A percentile compares a stretch with the other conserved stretches of the same genome.
phyloP scores from a whole-genome alignment of 1,140 invertebrate genomes.

The Eurosta solidaginis region DNA sequence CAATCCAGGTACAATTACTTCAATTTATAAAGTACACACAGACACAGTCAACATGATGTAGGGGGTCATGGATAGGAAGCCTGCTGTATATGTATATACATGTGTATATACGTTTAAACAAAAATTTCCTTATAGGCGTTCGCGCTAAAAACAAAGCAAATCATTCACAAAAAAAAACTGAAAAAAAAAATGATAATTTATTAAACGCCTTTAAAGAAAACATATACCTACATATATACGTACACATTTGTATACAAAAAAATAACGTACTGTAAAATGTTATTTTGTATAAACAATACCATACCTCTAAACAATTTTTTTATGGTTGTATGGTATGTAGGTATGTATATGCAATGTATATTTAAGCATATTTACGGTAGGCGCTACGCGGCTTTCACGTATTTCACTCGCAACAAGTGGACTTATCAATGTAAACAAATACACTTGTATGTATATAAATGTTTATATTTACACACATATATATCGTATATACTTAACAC shows the following conservation, averaged over 20 bases:
- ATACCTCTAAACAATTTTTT: too few species aligned
- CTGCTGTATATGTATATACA: neutral
- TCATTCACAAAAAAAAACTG: neutral
- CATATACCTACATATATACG: neutral
- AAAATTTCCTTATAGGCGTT: neutral
- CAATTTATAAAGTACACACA: neutral
- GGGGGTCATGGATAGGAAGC: too few species aligned
- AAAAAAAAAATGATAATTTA: neutral
- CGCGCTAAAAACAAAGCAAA: neutral
- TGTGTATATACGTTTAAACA: neutral
- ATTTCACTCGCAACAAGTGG: constrained; percentile 1
- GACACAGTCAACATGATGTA: neutral
- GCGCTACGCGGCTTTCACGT: neutral
- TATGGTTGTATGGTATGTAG: too few species aligned
- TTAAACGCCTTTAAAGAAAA: neutral
- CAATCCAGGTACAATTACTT: neutral
- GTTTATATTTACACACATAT: neutral
- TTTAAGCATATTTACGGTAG: neutral
- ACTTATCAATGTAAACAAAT: neutral
- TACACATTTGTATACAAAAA: neutral
- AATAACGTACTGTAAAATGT: too few species aligned
- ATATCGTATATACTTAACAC: too few species aligned
- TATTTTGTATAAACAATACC: too few species aligned
- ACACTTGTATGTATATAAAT: neutral
- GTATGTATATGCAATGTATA: neutral